A percentile compares a stretch with the other conserved stretches of the same genome.
Evolutionary conservation across 1,140 invertebrate genomes (phyloP).

Genomic region (Dendrolimus punctatus): DNA sequence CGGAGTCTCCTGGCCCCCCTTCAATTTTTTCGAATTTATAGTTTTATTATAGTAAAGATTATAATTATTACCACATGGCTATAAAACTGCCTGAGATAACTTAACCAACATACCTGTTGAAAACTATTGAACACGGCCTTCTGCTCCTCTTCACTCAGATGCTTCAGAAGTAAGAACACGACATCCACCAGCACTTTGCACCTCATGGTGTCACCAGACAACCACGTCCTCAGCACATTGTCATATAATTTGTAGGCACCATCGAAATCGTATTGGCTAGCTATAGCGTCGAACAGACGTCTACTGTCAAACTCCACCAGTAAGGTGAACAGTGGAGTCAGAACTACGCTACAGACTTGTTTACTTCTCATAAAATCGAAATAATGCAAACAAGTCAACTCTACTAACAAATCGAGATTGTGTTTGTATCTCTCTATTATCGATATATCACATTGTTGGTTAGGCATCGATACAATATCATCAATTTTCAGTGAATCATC

Average conservation of each 20-base stretch:
- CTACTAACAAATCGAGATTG: slow-evolving; percentile 21
- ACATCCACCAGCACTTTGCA: slow-evolving; percentile 34
- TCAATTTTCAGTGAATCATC: slow-evolving; percentile 12
- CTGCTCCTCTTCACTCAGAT: slow-evolving; percentile 34
- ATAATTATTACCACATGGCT: no score
- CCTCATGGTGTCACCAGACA: slow-evolving; percentile 26
- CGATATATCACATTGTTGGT: slow-evolving; percentile 6
- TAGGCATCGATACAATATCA: not conserved
- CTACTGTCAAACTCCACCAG: slow-evolving; percentile 28
- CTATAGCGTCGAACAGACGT: slow-evolving; percentile 20
- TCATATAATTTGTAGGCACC: slow-evolving; percentile 28
- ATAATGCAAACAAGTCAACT: slow-evolving; percentile 22
- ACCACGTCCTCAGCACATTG: slow-evolving; percentile 24
- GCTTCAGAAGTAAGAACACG: slow-evolving; percentile 28
- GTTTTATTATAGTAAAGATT: no score
- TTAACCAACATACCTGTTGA: slow-evolving; percentile 23
- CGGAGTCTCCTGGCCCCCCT: no score
- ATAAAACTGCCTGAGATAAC: not conserved
- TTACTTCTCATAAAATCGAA: slow-evolving; percentile 26
- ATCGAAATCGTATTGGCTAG: slow-evolving; percentile 16
- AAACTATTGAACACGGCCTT: slow-evolving; percentile 29
- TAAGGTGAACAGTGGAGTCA: slow-evolving; percentile 22
- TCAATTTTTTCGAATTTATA: no score
- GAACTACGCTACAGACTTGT: slow-evolving; percentile 11
- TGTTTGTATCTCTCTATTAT: slow-evolving; percentile 21